These are phyloP conservation scores for Petaurus breviceps DNA, from an alignment of 2,113 vertebrate species.

Conservation along the genomic window DNA sequence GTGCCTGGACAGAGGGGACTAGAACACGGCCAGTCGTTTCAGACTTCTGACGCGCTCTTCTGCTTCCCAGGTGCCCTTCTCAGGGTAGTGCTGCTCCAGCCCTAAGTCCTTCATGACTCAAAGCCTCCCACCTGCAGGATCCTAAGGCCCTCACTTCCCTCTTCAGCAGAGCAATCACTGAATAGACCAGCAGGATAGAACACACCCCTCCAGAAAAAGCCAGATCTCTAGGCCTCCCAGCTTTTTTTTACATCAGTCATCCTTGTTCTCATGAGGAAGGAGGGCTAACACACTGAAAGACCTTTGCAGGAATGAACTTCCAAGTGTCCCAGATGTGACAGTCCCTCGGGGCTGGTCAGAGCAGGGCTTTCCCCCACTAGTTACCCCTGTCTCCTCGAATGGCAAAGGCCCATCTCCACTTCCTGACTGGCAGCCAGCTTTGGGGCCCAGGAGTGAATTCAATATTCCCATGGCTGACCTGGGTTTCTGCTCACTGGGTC, in stretches of 20 bases:
- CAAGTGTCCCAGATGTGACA: not conserved
- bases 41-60: no score
- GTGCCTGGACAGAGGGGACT: not conserved
- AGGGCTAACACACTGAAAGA: not conserved
- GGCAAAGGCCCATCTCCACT: not conserved
- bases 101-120: not conserved
- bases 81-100: no score
- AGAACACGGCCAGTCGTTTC: not conserved
- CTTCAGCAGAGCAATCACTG: not conserved
- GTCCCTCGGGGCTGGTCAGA: not conserved
- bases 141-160: not conserved
- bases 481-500: not conserved
- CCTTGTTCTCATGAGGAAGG: not conserved
- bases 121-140: no score
- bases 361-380: no score
- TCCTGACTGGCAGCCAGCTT: not conserved
- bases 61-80: not conserved
- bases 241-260: not conserved
- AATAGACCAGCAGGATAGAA: not conserved
- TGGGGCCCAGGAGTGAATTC: not conserved
- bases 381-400: not conserved
- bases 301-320: not conserved
- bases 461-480: not conserved
- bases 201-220: not conserved
- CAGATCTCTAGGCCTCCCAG: not conserved